phyloP scores from a whole-genome alignment of 2,797 vertebrate species.

The Peromyscus aztecus region DNA sequence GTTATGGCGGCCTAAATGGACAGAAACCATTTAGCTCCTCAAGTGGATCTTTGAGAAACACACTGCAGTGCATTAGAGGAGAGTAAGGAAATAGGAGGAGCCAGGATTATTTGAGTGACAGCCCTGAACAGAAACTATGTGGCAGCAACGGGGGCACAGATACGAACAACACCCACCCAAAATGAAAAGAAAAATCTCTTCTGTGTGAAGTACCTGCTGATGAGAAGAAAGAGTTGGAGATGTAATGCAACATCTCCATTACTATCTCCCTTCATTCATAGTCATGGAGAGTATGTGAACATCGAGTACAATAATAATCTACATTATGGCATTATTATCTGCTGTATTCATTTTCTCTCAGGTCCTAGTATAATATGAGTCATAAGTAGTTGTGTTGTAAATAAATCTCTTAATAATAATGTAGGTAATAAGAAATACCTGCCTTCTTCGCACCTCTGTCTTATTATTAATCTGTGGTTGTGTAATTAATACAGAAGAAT shows the following conservation, averaged over 20 bases:
- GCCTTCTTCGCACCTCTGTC: background rate
- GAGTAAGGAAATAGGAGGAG: constrained; percentile 33
- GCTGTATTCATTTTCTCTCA: constrained; percentile 62
- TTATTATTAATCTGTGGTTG: constrained; percentile 49
- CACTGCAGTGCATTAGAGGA: constrained; percentile 34
- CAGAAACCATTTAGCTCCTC: background rate
- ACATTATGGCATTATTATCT: constrained; percentile 39
- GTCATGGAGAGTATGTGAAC: constrained; percentile 29
- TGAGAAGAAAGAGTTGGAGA: constrained; percentile 26
- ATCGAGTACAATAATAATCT: constrained; percentile 55
- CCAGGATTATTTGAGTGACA: background rate
- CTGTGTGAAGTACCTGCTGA: background rate
- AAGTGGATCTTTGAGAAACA: background rate
- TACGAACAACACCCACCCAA: background rate
- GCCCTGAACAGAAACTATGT: background rate
- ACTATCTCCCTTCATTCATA: constrained; percentile 1
- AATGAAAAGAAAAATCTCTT: background rate
- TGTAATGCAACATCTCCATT: background rate
- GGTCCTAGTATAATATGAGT: constrained; percentile 32
- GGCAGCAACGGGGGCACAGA: background rate
- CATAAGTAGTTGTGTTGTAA: constrained; percentile 30
- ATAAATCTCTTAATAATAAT: constrained; percentile 63
- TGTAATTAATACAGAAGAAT: constrained; percentile 28
- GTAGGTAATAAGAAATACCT: constrained; percentile 50
- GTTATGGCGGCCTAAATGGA: background rate